A percentile compares a stretch with the other conserved stretches of the same genome.
These are phyloP conservation scores for Periophthalmus magnuspinnatus DNA, from an alignment of 2,797 vertebrate genomes.

Conservation along the genomic window DNA sequence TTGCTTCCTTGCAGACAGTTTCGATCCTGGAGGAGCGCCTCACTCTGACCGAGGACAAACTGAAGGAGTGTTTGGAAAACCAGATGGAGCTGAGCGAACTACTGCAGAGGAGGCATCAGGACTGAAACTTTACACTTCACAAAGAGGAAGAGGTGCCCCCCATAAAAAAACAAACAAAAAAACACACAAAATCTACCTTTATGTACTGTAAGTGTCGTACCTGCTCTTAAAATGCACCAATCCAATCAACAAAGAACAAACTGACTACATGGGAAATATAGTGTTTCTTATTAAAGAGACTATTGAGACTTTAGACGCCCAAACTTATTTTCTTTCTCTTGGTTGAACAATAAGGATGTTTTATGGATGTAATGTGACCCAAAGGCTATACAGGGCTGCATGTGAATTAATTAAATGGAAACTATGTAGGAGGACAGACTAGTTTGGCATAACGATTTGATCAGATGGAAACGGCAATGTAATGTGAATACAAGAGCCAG, in stretches of 20 bases:
- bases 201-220: neutral
- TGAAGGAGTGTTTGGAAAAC: slow-evolving; percentile 92
- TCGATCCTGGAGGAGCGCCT: slow-evolving; percentile 89
- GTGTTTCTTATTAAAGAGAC: neutral
- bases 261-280: neutral
- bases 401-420: too few species aligned
- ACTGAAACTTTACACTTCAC: slow-evolving; percentile 27
- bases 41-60: slow-evolving; percentile 92
- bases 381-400: too few species aligned
- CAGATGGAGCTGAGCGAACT: slow-evolving; percentile 84
- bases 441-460: too few species aligned
- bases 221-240: neutral
- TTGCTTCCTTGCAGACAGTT: slow-evolving; percentile 67
- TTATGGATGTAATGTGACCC: too few species aligned
- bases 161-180: too few species aligned
- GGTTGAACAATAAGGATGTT: neutral
- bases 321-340: neutral
- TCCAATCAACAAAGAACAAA: neutral
- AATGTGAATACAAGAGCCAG: neutral
- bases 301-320: neutral
- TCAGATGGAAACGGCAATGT: too few species aligned
- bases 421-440: too few species aligned
- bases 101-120: slow-evolving; percentile 67
- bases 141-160: slow-evolving; percentile 10
- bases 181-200: neutral